Percentiles rank a stretch among this genome's conserved stretches.
Evolutionary conservation across 1,140 invertebrate species (phyloP).

Genomic region (Drosophila neocordata): DNA sequence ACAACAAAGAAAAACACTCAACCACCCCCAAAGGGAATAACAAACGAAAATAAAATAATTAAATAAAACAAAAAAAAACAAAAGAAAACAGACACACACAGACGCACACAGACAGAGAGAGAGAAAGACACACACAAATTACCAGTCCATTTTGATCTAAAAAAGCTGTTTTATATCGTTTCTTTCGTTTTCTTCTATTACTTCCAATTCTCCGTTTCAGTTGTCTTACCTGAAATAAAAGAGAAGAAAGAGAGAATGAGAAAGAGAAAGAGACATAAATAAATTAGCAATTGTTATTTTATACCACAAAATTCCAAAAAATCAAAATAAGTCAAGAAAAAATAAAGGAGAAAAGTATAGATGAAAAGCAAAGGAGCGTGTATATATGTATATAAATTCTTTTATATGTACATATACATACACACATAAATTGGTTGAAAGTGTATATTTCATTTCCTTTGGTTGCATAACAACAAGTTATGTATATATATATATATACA

Average conservation of each 20-base stretch:
- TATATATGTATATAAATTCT: no score
- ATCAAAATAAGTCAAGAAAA: background rate
- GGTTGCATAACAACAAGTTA: conserved; percentile 1
- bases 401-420: background rate
- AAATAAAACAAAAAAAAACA: no score
- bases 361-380: background rate
- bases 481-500: background rate
- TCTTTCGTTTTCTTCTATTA: background rate
- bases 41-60: no score
- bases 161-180: background rate
- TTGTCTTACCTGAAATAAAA: conserved; percentile 64
- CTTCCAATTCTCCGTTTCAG: conserved; percentile 2
- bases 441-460: background rate
- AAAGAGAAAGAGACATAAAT: conserved; percentile 16
- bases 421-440: background rate
- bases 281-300: conserved; percentile 26
- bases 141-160: background rate
- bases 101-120: no score
- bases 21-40: no score
- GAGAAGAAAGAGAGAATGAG: conserved; percentile 9
- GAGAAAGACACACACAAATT: no score
- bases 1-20: no score
- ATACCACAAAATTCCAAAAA: background rate
- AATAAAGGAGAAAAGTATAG: background rate
- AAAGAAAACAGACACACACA: no score